phyloP scores from a whole-genome alignment of 1,140 invertebrate species.

The Melipona quadrifasciata region DNA sequence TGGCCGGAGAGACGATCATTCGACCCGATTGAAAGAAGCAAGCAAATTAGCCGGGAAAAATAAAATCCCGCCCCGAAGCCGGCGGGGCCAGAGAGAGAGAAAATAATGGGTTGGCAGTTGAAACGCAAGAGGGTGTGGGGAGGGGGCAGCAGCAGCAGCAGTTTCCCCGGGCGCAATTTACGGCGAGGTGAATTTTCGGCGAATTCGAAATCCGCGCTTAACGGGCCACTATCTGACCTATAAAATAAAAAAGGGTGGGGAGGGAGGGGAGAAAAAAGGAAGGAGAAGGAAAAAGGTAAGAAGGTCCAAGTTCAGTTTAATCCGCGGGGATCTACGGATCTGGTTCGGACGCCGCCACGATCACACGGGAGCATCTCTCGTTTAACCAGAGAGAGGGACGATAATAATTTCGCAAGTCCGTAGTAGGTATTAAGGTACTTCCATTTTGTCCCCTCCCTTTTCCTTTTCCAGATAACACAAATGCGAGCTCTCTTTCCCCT shows the following conservation, averaged over 20 bases:
- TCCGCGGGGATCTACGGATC: slow-evolving; percentile 26
- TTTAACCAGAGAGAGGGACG: slow-evolving; percentile 49
- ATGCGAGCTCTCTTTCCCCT: slow-evolving; percentile 12
- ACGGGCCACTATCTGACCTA: slow-evolving; percentile 24
- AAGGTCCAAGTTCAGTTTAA: slow-evolving; percentile 30
- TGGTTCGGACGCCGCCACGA: slow-evolving; percentile 12
- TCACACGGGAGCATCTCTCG: slow-evolving; percentile 22
- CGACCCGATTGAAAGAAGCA: not conserved
- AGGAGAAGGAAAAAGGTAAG: slow-evolving; percentile 21
- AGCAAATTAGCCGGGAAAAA: not conserved
- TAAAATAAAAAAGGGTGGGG: slow-evolving; percentile 15
- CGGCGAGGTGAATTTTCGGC: slow-evolving; percentile 20
- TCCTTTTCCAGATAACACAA: slow-evolving; percentile 58
- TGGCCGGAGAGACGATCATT: not conserved
- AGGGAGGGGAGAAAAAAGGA: no score
- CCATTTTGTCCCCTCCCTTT: slow-evolving; percentile 47
- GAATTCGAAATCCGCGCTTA: slow-evolving; percentile 27
- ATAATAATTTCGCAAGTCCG: slow-evolving; percentile 60
- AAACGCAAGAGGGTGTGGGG: no score
- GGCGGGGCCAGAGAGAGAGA: not conserved
- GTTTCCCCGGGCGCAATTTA: not conserved
- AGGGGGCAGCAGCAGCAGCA: no score
- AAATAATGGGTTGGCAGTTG: not conserved
- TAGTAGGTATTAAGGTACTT: slow-evolving; percentile 57
- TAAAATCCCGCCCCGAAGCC: not conserved